Base-by-base conservation (phyloP, 2,113 vertebrate species). In the Gnathonemus longibarbis region DNA sequence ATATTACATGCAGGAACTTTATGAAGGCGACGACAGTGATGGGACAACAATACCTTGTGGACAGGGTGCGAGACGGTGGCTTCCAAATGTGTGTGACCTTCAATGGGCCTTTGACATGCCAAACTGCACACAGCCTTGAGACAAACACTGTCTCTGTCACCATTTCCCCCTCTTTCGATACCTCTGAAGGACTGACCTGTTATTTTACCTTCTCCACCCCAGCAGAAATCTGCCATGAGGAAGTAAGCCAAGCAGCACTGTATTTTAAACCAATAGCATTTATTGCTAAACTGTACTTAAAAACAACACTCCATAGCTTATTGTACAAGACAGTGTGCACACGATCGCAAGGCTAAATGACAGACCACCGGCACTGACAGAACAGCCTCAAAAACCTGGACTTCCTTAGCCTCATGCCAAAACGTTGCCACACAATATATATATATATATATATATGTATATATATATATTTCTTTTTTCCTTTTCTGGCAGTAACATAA, bases 231-330 rank as follows among this genome's bases (percentile, higher is more conserved):
- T 48, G 80, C 35, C 42, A 24, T 21, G 45, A 21, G 27, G 24
- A 24, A 84, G 58, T 52, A 11, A 48, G 42, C 13, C 39, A n/a
- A 48, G 3, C 35, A 39, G 39, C 49, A n/a, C 88, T 90, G 89
- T n/a, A 0, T 88, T 93, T 95, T 93, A 94, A 95, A 96, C 94
- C 94, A 95, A 96, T 95, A 94, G 95, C 96, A 96, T 96, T 96
- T 96, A 96, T 96, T 96, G 95, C 95, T 95, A 94, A 96, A 96
- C 96, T 96, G 95, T 95, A 96, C 95, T 96, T 95, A 94, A 94
- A 96, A 95, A 93, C 93, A 93, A 96, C 93, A 94, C 94, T 94
- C 94, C 95, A 96, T 95, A 84, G 94, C 94, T 96, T 95, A 95
- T 94, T 93, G 93, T 95, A 96, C 96, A 95, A 96, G 95, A 96